Base-by-base conservation (phyloP, 2,797 vertebrate species). In the Acomys russatus region DNA sequence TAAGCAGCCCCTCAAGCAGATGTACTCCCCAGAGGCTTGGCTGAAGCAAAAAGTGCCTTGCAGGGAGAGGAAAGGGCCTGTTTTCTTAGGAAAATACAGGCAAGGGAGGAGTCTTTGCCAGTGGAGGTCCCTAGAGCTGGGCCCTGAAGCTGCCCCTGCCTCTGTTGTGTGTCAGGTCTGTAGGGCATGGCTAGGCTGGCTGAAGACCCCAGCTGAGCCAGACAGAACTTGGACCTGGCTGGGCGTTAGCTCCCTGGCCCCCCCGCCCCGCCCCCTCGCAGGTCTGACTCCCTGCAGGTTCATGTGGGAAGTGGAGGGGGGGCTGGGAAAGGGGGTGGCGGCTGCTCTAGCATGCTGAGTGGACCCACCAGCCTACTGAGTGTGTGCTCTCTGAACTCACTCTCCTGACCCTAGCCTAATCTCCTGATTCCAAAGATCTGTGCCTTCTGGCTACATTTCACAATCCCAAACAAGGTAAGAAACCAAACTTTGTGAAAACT, bases 401-500 rank as follows among this genome's bases (percentile, higher is more conserved):
- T 7, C 1, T 51, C 79, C 82, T 64, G 54, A 82, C 44, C 49
- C 70, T 22, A 5, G 38, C 78, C 68, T 54, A 44, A 49, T 78
- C 68, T 91, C 28, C 49, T 2, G 3, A 74, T 44, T 76, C 70
- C 51, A 71, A 94, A 56, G 17, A 9, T 71, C 22, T 68, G 30
- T 23, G 20, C 66, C n/a, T 63, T 88, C 44, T 38, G 68, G 77
- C 20, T 33, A 9, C 71, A 82, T 12, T 66, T 6, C 54, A 79
- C 30, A 56, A 79, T 56, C 56, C 76, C n/a, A 73, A 82, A 30
- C 2, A 56, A 86, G 18, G 3, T 35, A 33, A 90, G 66, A 90
- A 85, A 66, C 18, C 44, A 85, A 84, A 88, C 63, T n/a, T 78
- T 89, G 61, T 51, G 23, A 74, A 96, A 95, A 77, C 89, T 30